These are phyloP conservation scores for Enteromius mattozi DNA, from an alignment of 2,797 vertebrate species.

Conservation along the genomic window DNA sequence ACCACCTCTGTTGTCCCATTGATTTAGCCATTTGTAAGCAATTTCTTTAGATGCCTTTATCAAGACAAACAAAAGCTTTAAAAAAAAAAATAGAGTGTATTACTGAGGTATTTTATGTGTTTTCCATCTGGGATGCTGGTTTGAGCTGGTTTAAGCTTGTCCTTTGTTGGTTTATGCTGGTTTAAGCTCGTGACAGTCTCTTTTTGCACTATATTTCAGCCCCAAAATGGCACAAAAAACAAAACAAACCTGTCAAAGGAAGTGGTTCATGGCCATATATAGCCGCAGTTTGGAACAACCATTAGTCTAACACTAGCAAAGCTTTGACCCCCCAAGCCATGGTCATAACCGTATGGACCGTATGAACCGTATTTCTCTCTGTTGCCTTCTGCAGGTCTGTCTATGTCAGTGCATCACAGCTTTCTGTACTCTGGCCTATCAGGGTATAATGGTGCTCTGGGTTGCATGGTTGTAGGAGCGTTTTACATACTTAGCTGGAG, in stretches of 20 bases:
- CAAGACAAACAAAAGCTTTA: neutral
- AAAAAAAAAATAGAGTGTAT: neutral
- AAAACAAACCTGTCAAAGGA: neutral
- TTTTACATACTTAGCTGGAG: constrained; percentile 77
- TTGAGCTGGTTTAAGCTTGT: too few relatives aligned
- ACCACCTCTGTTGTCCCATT: neutral
- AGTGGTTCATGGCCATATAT: neutral
- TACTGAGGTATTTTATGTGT: neutral
- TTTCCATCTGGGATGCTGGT: too few relatives aligned
- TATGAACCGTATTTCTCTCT: constrained; percentile 24
- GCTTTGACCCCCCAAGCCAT: neutral
- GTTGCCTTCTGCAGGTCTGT: constrained; percentile 70
- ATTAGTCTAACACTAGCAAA: neutral
- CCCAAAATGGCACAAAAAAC: neutral
- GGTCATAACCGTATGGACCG: neutral
- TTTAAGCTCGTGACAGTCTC: neutral
- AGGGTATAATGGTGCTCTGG: constrained; percentile 79
- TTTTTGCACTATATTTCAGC: neutral
- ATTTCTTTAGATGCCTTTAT: neutral
- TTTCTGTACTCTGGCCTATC: constrained; percentile 75
- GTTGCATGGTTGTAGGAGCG: constrained; percentile 77
- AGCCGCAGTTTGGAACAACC: neutral
- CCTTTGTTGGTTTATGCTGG: too few relatives aligned
- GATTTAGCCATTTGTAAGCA: neutral
- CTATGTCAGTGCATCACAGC: constrained; percentile 69